A percentile compares a stretch with the other conserved stretches of the same genome.
Conservation (phyloP, 2,888 invertebrate genomes). For the Branchipolynoe longqiensis region DNA sequence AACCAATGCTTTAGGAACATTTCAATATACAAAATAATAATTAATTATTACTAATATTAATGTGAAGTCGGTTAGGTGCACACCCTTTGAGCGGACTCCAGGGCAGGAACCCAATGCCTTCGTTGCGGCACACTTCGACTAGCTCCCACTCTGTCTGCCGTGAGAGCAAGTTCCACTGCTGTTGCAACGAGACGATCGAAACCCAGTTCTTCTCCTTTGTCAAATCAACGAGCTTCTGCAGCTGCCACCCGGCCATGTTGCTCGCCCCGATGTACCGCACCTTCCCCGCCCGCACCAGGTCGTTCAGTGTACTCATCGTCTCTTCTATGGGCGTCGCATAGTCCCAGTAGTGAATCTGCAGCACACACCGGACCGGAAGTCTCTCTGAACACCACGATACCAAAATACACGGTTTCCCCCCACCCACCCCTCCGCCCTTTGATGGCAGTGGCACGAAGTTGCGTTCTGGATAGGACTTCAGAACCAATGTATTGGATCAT, state of each 20-base stretch:
- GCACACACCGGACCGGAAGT: too few relatives aligned
- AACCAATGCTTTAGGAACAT: too few relatives aligned
- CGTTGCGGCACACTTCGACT: slow-evolving; percentile 74
- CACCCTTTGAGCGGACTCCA: slow-evolving; percentile 75
- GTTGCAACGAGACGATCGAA: slow-evolving; percentile 65
- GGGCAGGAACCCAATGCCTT: slow-evolving; percentile 74
- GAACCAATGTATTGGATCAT: too few relatives aligned
- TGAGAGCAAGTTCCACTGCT: slow-evolving; percentile 74
- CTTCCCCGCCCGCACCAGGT: slow-evolving; percentile 61
- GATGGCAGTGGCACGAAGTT: too few relatives aligned
- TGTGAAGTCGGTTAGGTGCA: neutral
- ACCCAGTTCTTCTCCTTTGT: slow-evolving; percentile 54
- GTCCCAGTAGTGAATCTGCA: slow-evolving; percentile 62
- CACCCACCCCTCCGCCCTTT: too few relatives aligned
- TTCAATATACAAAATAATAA: too few relatives aligned
- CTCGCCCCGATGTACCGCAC: slow-evolving; percentile 64
- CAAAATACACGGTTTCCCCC: too few relatives aligned
- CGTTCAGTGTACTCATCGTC: slow-evolving; percentile 62
- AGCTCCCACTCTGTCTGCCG: slow-evolving; percentile 75
- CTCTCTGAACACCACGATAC: too few relatives aligned
- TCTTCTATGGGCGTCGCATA: slow-evolving; percentile 62
- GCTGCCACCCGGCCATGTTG: slow-evolving; percentile 63
- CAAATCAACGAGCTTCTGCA: slow-evolving; percentile 63
- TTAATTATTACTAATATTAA: neutral
- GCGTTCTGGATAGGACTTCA: too few relatives aligned